phyloP scores from a whole-genome alignment of 2,113 vertebrate genomes.

The Plecotus auritus region DNA sequence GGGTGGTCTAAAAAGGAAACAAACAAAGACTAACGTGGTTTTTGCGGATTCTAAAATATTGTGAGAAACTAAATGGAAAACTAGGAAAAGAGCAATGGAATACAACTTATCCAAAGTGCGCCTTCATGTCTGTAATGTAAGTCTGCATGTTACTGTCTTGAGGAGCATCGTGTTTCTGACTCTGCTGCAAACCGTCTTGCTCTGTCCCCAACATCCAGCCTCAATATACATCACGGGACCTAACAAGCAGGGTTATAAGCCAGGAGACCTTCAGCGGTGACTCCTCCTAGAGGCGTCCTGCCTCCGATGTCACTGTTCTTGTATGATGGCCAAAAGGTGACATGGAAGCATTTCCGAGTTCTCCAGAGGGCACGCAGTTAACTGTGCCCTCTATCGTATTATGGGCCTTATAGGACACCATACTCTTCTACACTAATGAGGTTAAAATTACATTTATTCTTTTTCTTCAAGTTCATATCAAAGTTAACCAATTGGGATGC shows the following conservation, averaged over 20 bases:
- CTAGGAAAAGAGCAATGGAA: background rate
- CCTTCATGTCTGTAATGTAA: fast-evolving
- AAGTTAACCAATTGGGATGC: background rate
- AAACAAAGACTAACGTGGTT: background rate
- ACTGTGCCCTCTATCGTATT: background rate
- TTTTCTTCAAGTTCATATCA: background rate
- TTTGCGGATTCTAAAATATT: background rate
- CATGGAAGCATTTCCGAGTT: background rate
- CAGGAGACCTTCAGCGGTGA: background rate
- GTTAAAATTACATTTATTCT: background rate
- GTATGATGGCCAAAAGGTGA: background rate
- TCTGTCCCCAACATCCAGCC: background rate
- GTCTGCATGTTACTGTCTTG: background rate
- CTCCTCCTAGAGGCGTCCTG: background rate
- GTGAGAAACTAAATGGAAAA: background rate
- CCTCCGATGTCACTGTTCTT: background rate
- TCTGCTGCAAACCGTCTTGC: background rate
- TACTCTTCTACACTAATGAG: background rate
- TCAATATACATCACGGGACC: background rate
- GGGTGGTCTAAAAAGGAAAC: background rate
- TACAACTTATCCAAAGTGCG: background rate
- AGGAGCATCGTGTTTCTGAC: background rate
- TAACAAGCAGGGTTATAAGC: background rate
- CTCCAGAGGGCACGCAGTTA: background rate
- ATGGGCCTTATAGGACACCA: fast-evolving